These are phyloP conservation scores for Charaxes varanes DNA, from an alignment of 1,140 invertebrate genomes.

Conservation along the genomic window DNA sequence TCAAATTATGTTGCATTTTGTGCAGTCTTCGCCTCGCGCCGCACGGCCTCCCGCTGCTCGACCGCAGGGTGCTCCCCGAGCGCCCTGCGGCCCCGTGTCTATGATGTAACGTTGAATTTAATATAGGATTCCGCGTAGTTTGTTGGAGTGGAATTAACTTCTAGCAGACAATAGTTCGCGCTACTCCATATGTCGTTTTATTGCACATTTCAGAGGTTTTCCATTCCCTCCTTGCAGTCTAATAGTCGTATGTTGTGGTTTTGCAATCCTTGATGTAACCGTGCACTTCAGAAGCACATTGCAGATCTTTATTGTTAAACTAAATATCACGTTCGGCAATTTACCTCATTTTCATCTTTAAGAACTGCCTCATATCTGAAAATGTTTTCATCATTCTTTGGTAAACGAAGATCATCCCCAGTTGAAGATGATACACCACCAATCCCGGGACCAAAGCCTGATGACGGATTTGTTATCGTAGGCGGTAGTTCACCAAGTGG, in stretches of 20 bases:
- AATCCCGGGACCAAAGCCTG: conserved; percentile 50
- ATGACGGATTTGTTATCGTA: conserved; percentile 55
- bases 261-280: conserved; percentile 55
- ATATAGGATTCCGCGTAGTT: not conserved
- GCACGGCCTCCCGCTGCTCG: no score
- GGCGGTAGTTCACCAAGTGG: conserved; percentile 31
- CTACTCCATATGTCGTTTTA: conserved; percentile 47
- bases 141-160: not conserved
- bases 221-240: conserved; percentile 46
- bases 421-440: conserved; percentile 57
- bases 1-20: no score
- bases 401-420: conserved; percentile 55
- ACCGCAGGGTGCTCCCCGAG: no score
- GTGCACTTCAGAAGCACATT: not conserved
- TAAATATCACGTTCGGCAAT: no score
- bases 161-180: conserved; percentile 26
- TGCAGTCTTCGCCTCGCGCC: no score
- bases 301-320: not conserved
- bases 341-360: no score
- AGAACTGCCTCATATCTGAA: no score
- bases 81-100: no score
- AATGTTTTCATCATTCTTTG: conserved; percentile 65
- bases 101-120: conserved; percentile 1
- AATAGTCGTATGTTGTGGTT: conserved; percentile 55
- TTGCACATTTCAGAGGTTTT: conserved; percentile 47